A percentile compares a stretch with the other conserved stretches of the same genome.
These are phyloP conservation scores for Chaetodon auriga DNA, from an alignment of 2,113 vertebrate species.

Conservation along the genomic window DNA sequence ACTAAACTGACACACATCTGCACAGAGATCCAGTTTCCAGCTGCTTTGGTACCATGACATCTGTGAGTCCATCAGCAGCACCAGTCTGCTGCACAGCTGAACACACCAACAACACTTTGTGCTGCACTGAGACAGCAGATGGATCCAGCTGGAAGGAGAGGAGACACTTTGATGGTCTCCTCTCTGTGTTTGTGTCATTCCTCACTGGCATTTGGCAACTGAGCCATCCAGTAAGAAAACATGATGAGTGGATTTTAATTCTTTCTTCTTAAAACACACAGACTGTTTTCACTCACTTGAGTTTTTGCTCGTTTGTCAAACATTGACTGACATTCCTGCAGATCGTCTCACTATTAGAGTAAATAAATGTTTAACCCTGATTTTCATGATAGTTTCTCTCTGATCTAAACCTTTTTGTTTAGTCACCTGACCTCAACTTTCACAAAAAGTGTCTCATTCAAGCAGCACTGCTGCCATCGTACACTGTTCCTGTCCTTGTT, in stretches of 20 bases:
- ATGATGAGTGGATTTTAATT: background rate
- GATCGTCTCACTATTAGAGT: background rate
- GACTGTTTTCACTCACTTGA: background rate
- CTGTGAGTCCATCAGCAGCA: slow-evolving; percentile 42
- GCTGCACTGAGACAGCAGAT: slow-evolving; percentile 42
- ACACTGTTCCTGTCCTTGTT: background rate
- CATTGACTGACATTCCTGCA: background rate
- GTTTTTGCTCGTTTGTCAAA: background rate
- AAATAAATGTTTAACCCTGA: background rate
- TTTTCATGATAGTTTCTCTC: background rate
- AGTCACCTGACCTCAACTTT: background rate
- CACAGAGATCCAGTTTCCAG: slow-evolving; percentile 6
- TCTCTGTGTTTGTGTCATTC: background rate
- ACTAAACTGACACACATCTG: too few relatives aligned
- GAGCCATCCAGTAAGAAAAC: background rate
- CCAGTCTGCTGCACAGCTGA: slow-evolving; percentile 20
- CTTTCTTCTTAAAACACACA: too few relatives aligned
- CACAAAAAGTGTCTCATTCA: background rate
- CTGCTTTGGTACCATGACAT: slow-evolving; percentile 44
- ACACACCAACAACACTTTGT: slow-evolving; percentile 42
- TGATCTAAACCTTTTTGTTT: background rate
- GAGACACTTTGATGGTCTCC: slow-evolving; percentile 20
- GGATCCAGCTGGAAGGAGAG: slow-evolving; percentile 7
- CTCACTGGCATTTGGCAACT: background rate
- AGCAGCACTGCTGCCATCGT: background rate